Conservation (phyloP, 2,113 vertebrate genomes). For the Egretta garzetta region DNA sequence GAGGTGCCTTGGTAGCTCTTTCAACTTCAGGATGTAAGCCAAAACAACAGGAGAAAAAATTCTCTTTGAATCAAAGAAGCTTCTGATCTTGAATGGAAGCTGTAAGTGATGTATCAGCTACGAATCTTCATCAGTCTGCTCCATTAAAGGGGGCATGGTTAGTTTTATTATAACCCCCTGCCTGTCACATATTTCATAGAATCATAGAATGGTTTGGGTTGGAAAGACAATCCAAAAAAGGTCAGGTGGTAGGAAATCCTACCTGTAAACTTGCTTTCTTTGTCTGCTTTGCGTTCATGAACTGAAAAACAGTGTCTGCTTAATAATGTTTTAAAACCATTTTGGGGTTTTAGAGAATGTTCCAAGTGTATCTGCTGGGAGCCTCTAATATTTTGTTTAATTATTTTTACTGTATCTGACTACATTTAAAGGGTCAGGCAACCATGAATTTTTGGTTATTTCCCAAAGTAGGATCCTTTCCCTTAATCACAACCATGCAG, state of each 20-base stretch:
- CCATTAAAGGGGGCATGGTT: background rate
- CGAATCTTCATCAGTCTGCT: background rate
- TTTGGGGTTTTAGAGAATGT: background rate
- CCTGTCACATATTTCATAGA: background rate
- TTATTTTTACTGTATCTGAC: background rate
- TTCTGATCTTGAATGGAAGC: background rate
- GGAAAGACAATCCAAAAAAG: background rate
- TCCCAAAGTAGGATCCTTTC: background rate
- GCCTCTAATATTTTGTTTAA: background rate
- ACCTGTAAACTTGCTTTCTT: background rate
- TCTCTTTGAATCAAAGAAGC: background rate
- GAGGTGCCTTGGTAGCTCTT: background rate
- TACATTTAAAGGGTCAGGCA: background rate
- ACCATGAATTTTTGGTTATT: background rate
- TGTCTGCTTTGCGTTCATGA: background rate
- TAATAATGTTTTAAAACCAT: constrained; percentile 8
- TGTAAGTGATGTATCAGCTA: background rate
- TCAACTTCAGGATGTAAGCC: background rate
- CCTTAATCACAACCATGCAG: background rate
- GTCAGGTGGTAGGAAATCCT: background rate
- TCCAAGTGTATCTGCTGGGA: background rate
- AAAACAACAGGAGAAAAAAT: background rate
- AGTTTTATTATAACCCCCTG: background rate
- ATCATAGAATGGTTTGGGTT: too few relatives aligned
- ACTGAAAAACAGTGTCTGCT: background rate